These are phyloP conservation scores for Hypomecis punctinalis DNA, from an alignment of 2,888 invertebrate genomes.

Conservation along the genomic window DNA sequence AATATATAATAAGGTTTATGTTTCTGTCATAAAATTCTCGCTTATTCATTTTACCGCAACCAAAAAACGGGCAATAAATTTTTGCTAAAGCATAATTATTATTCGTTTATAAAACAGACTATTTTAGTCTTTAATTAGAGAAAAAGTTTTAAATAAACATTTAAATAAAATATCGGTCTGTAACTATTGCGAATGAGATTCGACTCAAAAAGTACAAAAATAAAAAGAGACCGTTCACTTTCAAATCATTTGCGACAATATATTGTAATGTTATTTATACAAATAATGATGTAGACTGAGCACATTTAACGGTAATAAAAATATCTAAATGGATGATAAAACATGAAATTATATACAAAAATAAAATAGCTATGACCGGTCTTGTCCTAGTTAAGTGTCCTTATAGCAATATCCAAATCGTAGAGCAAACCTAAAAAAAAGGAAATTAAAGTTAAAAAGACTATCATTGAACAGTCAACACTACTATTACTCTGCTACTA, in stretches of 20 bases:
- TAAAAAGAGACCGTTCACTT: not conserved
- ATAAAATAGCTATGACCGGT: constrained; percentile 61
- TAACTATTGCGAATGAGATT: constrained; percentile 48
- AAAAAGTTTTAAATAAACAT: not conserved
- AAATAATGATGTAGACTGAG: constrained; percentile 2
- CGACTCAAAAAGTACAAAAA: constrained; percentile 41
- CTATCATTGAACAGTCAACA: no score
- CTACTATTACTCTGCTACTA: no score
- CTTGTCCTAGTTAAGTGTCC: constrained; percentile 48
- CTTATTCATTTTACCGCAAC: no score
- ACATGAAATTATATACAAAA: constrained; percentile 65
- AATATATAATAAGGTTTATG: no score
- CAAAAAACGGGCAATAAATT: no score
- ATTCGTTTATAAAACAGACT: no score
- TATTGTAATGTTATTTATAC: constrained; percentile 35
- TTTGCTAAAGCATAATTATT: no score
- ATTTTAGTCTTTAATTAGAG: no score
- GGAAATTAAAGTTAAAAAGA: constrained; percentile 5
- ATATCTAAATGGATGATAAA: constrained; percentile 40
- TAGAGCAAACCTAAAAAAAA: constrained; percentile 55
- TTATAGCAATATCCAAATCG: constrained; percentile 36
- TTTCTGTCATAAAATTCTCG: no score
- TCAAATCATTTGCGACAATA: constrained; percentile 24
- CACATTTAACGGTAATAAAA: constrained; percentile 47
- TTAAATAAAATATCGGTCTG: not conserved